Percentiles rank a stretch among this genome's conserved stretches.
These are phyloP conservation scores for Caranx melampygus DNA, from an alignment of 2,113 vertebrate species.

Conservation along the genomic window DNA sequence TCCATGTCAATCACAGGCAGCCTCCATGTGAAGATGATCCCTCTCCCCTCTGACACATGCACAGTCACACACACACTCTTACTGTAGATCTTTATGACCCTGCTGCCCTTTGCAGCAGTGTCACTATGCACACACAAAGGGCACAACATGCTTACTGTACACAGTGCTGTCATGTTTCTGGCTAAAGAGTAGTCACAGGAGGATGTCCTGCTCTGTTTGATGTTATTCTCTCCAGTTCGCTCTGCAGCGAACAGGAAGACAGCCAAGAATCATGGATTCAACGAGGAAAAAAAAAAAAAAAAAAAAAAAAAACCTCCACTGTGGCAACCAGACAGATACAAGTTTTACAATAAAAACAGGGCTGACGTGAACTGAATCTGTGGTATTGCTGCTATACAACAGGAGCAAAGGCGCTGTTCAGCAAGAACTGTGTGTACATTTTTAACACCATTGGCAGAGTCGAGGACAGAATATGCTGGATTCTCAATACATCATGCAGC, in stretches of 20 bases:
- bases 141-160: conserved; percentile 21
- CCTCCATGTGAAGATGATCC: conserved; percentile 40
- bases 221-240: conserved; percentile 45
- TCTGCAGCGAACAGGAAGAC: conserved; percentile 48
- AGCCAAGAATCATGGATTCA: conserved; percentile 47
- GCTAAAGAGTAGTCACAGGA: conserved; percentile 50
- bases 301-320: conserved; percentile 29
- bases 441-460: neutral
- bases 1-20: conserved; percentile 60
- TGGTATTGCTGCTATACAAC: neutral
- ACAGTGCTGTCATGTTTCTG: conserved; percentile 40
- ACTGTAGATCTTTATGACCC: conserved; percentile 23
- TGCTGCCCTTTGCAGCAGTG: conserved; percentile 4
- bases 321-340: neutral
- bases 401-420: neutral
- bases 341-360: conserved; percentile 8
- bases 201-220: conserved; percentile 47
- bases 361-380: neutral
- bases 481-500: neutral
- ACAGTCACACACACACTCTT: neutral
- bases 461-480: neutral
- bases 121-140: neutral
- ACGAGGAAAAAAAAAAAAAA: conserved; percentile 23
- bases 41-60: conserved; percentile 38
- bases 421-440: neutral